Evolutionary conservation across 2,888 invertebrate species (phyloP).

Genomic region (Drepana falcataria): DNA sequence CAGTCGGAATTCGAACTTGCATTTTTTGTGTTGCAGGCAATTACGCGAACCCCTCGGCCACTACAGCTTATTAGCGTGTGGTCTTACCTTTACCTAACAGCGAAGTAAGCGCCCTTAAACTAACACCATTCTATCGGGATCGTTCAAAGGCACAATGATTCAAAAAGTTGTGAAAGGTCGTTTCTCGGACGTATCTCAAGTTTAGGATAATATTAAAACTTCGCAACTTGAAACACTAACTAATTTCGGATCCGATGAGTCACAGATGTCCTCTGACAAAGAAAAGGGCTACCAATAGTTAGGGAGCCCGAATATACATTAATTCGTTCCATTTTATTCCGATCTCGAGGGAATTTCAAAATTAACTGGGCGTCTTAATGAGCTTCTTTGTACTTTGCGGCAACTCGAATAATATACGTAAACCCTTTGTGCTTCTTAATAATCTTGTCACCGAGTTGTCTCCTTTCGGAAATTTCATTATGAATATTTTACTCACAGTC

Average conservation of each 20-base stretch:
- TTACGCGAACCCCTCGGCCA: no score
- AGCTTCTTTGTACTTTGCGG: background rate
- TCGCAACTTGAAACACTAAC: background rate
- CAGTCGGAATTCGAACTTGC: no score
- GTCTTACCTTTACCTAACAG: no score
- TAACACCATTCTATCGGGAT: no score
- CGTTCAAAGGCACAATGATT: no score
- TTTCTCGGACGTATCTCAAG: no score
- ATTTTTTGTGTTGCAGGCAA: no score
- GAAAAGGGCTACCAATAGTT: background rate
- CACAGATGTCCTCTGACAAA: background rate
- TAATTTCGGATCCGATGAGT: background rate
- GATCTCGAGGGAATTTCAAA: background rate
- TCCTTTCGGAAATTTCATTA: background rate
- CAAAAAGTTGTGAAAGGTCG: no score
- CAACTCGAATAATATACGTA: background rate
- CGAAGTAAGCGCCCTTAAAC: no score
- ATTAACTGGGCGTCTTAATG: background rate
- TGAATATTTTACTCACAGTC: background rate
- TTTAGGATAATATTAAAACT: background rate
- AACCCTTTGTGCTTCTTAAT: background rate
- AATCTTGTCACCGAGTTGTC: background rate
- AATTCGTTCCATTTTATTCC: background rate
- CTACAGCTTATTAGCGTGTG: no score
- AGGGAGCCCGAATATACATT: background rate